Evolutionary conservation across 2,113 vertebrate genomes (phyloP), one percentile per base, ranked within the genome.

Genomic region (Centrocercus urophasianus): DNA sequence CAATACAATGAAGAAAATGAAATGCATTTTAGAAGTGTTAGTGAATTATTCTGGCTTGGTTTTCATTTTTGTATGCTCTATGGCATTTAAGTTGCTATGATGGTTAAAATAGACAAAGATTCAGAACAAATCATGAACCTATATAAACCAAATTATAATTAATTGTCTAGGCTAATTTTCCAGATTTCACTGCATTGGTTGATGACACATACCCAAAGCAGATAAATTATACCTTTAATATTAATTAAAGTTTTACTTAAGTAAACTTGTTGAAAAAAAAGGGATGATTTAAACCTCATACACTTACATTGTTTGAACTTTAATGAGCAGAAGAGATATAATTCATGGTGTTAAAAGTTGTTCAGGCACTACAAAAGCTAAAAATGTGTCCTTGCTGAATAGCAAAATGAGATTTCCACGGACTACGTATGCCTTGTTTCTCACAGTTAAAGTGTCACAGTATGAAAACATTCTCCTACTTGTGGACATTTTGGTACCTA

Each of bases 401-500:
- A 75, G 88, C 73, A 94, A 97, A 98, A 95, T 65, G 63, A 92
- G 84, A 96, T 97, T 97, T 97, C 66, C 91, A 80, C 50, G 45
- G 91, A 64, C 88, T 90, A 45, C 24, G 34, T 70, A 79, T 4
- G 92, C 85, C 94, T 96, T 94, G 91, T 86, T 96, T 96, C 97
- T 96, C 97, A 94, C 87, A 95, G 91, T 89, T 96, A 95, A 96
- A 95, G 82, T 93, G 72, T 82, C 96, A 90, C 95, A 98, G 96
- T 96, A 96, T 81, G 97, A 96, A 97, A 97, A 96, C 94, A 93
- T 95, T 96, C 95, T 70, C 91, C 86, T 72, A 93, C 59, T 18
- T 38, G 84, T 75, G 52, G 81, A 96, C 69, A 73, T 96, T 96
- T 96, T 74, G 93, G 77, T 93, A 95, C 40, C 69, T 91, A 96